Percentiles rank a stretch among this genome's conserved stretches.
Conservation (phyloP, 2,888 invertebrate genomes). For the Apomyelois bistriatella region DNA sequence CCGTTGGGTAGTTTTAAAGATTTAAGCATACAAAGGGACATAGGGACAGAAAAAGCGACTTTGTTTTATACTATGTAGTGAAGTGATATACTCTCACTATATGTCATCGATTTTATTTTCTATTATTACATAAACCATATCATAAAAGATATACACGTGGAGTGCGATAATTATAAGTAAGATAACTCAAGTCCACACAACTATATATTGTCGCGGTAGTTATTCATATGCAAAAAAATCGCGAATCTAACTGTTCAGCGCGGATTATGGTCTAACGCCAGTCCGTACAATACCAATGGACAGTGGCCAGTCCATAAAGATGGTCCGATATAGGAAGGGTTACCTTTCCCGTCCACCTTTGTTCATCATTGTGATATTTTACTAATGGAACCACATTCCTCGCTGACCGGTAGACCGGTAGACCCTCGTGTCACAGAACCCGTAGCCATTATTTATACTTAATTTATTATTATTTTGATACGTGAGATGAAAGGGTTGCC, state of each 20-base stretch:
- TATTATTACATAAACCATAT: constrained; percentile 8
- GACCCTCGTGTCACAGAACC: constrained; percentile 40
- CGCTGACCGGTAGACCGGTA: constrained; percentile 68
- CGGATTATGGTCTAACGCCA: constrained; percentile 75
- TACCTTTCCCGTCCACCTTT: constrained; percentile 31
- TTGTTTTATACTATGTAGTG: too few species aligned
- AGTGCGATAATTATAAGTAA: neutral
- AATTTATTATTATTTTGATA: constrained; percentile 79
- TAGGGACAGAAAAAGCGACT: too few species aligned
- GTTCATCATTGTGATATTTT: constrained; percentile 66
- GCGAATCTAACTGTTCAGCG: constrained; percentile 48
- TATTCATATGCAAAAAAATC: constrained; percentile 64
- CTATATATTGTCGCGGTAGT: constrained; percentile 31
- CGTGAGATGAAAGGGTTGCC: constrained; percentile 68
- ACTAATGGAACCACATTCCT: constrained; percentile 76
- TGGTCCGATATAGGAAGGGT: constrained; percentile 65
- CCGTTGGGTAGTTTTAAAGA: too few species aligned
- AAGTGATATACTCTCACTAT: neutral
- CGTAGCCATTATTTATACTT: constrained; percentile 69
- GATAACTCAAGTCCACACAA: constrained; percentile 9
- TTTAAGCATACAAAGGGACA: too few species aligned
- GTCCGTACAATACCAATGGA: constrained; percentile 54
- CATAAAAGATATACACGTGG: constrained; percentile 11
- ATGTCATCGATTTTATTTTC: constrained; percentile 11
- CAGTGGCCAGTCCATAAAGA: constrained; percentile 74